Base-by-base conservation (phyloP, 1,140 invertebrate genomes). In the Rhagoletis pomonella region DNA sequence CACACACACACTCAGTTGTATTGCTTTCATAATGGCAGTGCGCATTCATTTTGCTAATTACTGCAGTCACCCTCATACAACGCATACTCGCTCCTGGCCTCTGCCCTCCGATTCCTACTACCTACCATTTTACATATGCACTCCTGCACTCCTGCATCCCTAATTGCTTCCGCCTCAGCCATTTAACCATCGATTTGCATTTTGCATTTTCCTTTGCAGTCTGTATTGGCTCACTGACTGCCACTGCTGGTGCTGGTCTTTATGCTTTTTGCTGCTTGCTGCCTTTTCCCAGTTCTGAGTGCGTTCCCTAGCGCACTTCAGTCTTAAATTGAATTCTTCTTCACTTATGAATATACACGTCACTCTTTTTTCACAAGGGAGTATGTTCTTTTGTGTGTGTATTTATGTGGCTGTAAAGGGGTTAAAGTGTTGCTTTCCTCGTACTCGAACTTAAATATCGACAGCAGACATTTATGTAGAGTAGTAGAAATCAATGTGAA, bases 31-130 rank as follows among this genome's bases (percentile, higher is more conserved):
- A 81, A 81, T 81, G 73, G 73, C 73, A 55, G 4, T 77, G 69
- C 73, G 58, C 58, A 60, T 85, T 62, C 84, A 85, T 85, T 84
- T 85, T 85, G 84, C 84, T 85, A 85, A 85, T 85, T 85, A 85
- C 84, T 85, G 84, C 84, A 60, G 84, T 85, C 17, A 58, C 47
- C 39, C 29, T 42, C 58, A 62, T 29, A 44, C 73, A 42, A 44
- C 39, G 14, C 29, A 69, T 39, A 69, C 44, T 55, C 42, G 14
- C n/a, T 3, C 69, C 50, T 55, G 50, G n/a, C n/a, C n/a, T 55
- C 9, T 55, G 50, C n/a, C 0, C 44, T 50, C n/a, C 42, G 4
- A 19, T 10, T 50, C 47, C 47, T 10, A 10, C 60, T 62, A 6
- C 14, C 60, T 14, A 17, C n/a, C 60, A 14, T 17, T 14, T 17